Base-by-base conservation (phyloP, 2,797 vertebrate genomes). In the Acipenser ruthenus region DNA sequence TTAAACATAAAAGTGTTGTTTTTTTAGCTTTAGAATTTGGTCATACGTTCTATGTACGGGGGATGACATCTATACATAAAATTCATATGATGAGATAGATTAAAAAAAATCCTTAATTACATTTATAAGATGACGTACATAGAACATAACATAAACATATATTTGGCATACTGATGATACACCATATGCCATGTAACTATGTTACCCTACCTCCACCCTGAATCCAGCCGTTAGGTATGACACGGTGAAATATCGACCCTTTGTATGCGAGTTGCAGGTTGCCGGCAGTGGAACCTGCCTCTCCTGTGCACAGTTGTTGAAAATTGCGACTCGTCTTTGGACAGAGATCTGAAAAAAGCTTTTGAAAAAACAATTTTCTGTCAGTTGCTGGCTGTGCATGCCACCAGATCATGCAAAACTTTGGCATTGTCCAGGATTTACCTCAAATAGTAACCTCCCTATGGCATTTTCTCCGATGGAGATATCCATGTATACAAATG, bases 251-350 rank as follows among this genome's bases (percentile, higher is more conserved):
- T 76, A 92, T 56, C 0, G 92, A 91, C 37, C 37, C 37, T 37
- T 37, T 37, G 37, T 37, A 97, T 78, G 83, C 85, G 47, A 96
- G 86, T 13, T 67, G 75, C 60, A 86, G 4, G 58, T 87, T 83
- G 0, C 76, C 82, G 2, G 50, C 1, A n/a, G 85, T 82, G 65
- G 69, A 65, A 3, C 86, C 89, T 59, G 60, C 76, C 72, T 88
- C 88, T 72, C 93, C 92, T 0, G 85, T 83, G 37, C 94, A 97
- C 69, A 97, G 76, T 49, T 78, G 75, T 55, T 84, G 77, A 71
- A 97, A 97, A 76, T 97, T 97, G 75, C 79, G 78, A 75, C 92
- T 93, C 6, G 95, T 94, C 84, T 88, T 96, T 74, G 94, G 94
- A 79, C 93, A 94, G 8, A 73, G 2, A 7, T 93, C 92, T 67